Base-by-base conservation (phyloP, 2,797 vertebrate genomes). In the Dryobates pubescens region DNA sequence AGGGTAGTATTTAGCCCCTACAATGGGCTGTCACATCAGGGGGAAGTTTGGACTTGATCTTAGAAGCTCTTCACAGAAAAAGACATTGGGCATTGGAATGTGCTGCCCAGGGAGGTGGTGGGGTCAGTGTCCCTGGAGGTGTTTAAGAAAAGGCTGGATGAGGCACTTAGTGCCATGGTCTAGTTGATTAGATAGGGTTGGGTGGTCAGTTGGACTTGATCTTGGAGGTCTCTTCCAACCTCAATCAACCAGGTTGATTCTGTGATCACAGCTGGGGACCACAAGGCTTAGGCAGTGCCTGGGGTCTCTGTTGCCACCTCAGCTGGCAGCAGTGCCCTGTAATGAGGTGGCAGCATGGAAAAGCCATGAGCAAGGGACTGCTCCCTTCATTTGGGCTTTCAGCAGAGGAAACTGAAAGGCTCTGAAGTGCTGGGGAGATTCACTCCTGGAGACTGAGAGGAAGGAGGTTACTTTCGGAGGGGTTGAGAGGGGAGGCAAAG, bases 281-380 rank as follows among this genome's bases (percentile, higher is more conserved):
- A 5, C 4, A n/a, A n/a, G 24, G 36, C 29, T 47, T 26, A 7
- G 43, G 22, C 38, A 49, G 17, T 2, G 2, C 0, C 6, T 6
- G 26, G 17, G 18, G 9, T 14, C 20, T 32, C 6, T 64, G 29
- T 45, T 70, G 43, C 73, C 10, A 23, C 27, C 9, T 65, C 30
- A 15, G 17, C 10, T 16, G 51, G n/a, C 30, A 67, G 43, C 11
- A 16, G 4, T 34, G 29, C 9, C n/a, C 24, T 54, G 41, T 43
- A 49, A 29, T 0, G 1, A 4, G 5, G 32, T 4, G 7, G 54
- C 20, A 41, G 34, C 0, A 0, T 8, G 20, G 64, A 34, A 69
- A 24, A 83, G 51, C 27, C 17, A 2, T 0, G 17, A 53, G 14
- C 0, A 3, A 68, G 27, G 23, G 49, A 23, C 8, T 26, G 6